Percentiles rank a stretch among this genome's conserved stretches.
Evolutionary conservation across 2,888 invertebrate species (phyloP).

Genomic region (Lepas anatifera): DNA sequence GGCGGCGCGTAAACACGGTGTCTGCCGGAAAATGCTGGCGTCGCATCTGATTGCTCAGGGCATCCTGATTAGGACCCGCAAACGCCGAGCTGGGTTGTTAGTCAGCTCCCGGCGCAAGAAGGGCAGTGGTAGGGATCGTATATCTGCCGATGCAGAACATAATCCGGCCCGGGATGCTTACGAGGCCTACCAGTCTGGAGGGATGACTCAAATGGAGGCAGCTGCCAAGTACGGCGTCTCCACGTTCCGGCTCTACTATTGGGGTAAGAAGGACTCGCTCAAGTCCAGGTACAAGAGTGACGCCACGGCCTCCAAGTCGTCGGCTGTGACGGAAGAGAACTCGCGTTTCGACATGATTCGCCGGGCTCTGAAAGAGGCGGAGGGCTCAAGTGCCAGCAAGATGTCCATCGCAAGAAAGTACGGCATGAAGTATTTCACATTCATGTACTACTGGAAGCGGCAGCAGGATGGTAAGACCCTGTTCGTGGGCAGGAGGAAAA

Average conservation of each 20-base stretch:
- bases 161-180: too few relatives aligned
- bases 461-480: background rate
- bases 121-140: too few relatives aligned
- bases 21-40: background rate
- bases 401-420: background rate
- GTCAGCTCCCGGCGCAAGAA: too few relatives aligned
- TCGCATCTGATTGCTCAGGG: too few relatives aligned
- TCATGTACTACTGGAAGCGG: conserved; percentile 1
- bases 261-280: too few relatives aligned
- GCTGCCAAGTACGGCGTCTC: background rate
- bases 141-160: too few relatives aligned
- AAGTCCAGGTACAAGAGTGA: too few relatives aligned
- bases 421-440: conserved; percentile 5
- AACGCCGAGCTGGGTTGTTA: too few relatives aligned
- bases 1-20: background rate
- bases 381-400: background rate
- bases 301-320: too few relatives aligned
- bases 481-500: background rate
- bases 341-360: background rate
- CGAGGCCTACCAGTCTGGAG: too few relatives aligned
- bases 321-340: background rate
- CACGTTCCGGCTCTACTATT: background rate
- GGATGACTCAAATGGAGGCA: background rate
- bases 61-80: too few relatives aligned
- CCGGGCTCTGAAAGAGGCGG: background rate